Evolutionary conservation across 2,888 invertebrate genomes (phyloP).

Genomic region (Cartodere bifasciata): DNA sequence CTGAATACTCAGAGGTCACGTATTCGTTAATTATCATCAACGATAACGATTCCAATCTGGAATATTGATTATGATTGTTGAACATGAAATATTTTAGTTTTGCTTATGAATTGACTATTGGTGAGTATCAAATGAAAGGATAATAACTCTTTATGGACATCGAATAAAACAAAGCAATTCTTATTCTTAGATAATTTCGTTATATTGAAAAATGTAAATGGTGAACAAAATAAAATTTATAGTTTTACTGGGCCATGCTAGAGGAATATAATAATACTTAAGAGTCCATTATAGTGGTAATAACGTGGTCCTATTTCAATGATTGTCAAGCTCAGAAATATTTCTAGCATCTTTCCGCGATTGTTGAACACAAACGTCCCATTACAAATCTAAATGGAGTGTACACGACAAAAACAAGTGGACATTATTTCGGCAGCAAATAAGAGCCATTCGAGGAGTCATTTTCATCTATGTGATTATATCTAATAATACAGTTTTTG

Average conservation of each 20-base stretch:
- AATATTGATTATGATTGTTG: conserved; percentile 3
- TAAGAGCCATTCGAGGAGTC: no score
- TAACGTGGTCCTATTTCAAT: conserved; percentile 34
- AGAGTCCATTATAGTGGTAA: conserved; percentile 30
- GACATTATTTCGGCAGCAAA: conserved; percentile 18
- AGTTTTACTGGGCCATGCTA: no score
- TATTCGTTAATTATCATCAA: conserved; percentile 36
- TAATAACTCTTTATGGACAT: no score
- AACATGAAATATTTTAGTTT: no score
- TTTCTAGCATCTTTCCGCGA: conserved; percentile 24
- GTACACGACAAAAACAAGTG: conserved; percentile 31
- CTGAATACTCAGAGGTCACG: conserved; percentile 32
- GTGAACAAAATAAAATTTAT: no score
- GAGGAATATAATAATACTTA: conserved; percentile 20
- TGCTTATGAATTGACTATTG: no score
- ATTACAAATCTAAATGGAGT: conserved; percentile 28
- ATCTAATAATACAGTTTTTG: no score
- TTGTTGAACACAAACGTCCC: conserved; percentile 20
- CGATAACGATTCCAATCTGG: conserved; percentile 31
- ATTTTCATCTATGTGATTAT: no score
- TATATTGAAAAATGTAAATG: no score
- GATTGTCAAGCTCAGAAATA: conserved; percentile 34
- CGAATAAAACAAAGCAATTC: no score
- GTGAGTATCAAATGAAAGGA: no score
- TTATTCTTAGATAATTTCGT: no score